These are phyloP conservation scores for Oryzias sinensis DNA, from an alignment of 2,797 vertebrate genomes.

Conservation along the genomic window DNA sequence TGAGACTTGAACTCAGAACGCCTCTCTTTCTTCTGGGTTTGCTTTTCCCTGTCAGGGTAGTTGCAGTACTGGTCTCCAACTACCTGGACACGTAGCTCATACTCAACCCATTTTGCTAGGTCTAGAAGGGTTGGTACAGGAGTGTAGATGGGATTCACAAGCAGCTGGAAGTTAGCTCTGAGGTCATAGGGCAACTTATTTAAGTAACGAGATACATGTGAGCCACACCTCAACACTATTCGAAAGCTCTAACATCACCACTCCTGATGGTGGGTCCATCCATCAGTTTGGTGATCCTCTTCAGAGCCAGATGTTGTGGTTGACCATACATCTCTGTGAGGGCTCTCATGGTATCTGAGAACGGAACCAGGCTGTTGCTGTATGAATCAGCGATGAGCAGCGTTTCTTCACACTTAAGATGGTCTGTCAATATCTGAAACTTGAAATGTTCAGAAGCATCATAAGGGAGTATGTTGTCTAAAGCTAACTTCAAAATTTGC, in stretches of 20 bases:
- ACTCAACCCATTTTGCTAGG: not conserved
- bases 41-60: not conserved
- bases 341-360: conserved; percentile 13
- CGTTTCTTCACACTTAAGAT: conserved; percentile 22
- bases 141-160: conserved; percentile 8
- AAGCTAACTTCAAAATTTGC: conserved; percentile 4
- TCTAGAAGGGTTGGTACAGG: conserved; percentile 1
- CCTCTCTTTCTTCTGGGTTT: not conserved
- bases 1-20: not conserved
- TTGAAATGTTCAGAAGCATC: conserved; percentile 14
- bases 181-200: conserved; percentile 10
- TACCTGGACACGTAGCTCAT: not conserved
- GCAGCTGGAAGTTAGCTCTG: conserved; percentile 14
- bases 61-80: not conserved
- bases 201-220: conserved; percentile 12
- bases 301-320: conserved; percentile 14
- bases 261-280: conserved; percentile 11
- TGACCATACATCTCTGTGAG: conserved; percentile 19
- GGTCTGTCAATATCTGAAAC: conserved; percentile 27
- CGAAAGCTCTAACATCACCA: conserved; percentile 11
- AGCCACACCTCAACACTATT: conserved; percentile 2
- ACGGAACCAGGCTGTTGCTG: conserved; percentile 6
- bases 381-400: conserved; percentile 19
- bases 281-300: conserved; percentile 17
- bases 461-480: not conserved